A percentile compares a stretch with the other conserved stretches of the same genome.
Evolutionary conservation across 2,113 vertebrate genomes (phyloP).

Genomic region (Ancistrus triradiatus): DNA sequence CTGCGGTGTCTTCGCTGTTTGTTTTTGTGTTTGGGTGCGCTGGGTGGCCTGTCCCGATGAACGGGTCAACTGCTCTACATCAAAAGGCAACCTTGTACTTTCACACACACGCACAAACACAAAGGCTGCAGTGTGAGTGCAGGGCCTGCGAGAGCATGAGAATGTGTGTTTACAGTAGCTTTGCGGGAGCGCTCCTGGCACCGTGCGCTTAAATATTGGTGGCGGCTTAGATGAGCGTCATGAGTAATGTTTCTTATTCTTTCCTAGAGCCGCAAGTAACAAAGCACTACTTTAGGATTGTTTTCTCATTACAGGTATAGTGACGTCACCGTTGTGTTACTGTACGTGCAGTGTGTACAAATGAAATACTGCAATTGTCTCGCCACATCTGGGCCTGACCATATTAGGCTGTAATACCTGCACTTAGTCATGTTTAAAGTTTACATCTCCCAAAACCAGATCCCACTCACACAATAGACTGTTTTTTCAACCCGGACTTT

Average conservation of each 20-base stretch:
- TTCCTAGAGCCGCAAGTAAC: no score
- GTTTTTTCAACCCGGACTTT: slow-evolving; percentile 37
- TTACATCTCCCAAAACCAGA: slow-evolving; percentile 3
- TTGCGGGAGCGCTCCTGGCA: no score
- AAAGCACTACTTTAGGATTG: no score
- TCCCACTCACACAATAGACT: neutral
- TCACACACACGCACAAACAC: slow-evolving; percentile 10
- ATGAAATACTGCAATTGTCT: slow-evolving; percentile 13
- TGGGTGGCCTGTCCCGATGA: slow-evolving; percentile 19
- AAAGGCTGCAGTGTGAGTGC: neutral
- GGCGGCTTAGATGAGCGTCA: no score
- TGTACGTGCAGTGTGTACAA: slow-evolving; percentile 1
- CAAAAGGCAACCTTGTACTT: slow-evolving; percentile 12
- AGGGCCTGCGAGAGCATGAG: slow-evolving; percentile 16
- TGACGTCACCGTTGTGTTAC: slow-evolving; percentile 14
- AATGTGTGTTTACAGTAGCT: slow-evolving; percentile 7
- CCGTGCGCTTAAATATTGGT: no score
- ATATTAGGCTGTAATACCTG: slow-evolving; percentile 23
- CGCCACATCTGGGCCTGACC: slow-evolving; percentile 3
- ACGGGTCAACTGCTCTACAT: slow-evolving; percentile 9
- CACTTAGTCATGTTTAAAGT: slow-evolving; percentile 16
- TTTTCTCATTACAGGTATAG: neutral
- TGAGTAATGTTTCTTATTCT: no score
- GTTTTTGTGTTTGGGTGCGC: slow-evolving; percentile 38
- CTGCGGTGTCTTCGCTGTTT: slow-evolving; percentile 25